Percentiles rank a stretch among this genome's conserved stretches.
These are phyloP conservation scores for Centroberyx gerrardi DNA, from an alignment of 2,797 vertebrate species.

Conservation along the genomic window DNA sequence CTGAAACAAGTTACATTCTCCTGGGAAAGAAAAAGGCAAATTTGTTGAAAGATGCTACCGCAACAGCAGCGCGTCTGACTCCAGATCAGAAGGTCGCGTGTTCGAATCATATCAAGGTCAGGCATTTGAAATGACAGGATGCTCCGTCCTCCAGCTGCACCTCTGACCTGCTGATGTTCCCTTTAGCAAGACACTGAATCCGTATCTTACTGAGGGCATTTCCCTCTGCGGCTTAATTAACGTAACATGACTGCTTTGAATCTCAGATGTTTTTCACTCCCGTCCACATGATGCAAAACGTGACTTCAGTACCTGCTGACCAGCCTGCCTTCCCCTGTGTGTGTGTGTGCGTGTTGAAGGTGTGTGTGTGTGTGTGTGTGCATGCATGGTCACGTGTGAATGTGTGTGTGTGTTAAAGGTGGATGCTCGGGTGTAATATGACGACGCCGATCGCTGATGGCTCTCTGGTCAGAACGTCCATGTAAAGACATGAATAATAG, in stretches of 20 bases:
- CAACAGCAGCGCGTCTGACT: too few relatives aligned
- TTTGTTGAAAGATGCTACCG: too few relatives aligned
- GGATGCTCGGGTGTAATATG: conserved; percentile 61
- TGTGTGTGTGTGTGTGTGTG: conserved; percentile 17
- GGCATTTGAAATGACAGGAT: too few relatives aligned
- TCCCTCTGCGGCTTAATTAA: neutral
- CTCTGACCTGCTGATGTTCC: neutral
- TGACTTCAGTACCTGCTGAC: conserved; percentile 18
- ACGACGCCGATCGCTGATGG: conserved; percentile 58
- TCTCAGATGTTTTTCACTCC: conserved; percentile 5
- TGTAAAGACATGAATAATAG: conserved; percentile 71
- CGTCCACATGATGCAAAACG: conserved; percentile 25
- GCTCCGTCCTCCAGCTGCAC: too few relatives aligned
- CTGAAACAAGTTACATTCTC: too few relatives aligned
- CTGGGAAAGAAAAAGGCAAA: too few relatives aligned
- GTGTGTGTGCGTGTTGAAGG: conserved; percentile 37
- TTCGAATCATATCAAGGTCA: too few relatives aligned
- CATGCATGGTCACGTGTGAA: conserved; percentile 1
- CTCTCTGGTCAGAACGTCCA: conserved; percentile 54
- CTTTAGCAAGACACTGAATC: neutral
- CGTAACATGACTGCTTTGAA: conserved; percentile 16
- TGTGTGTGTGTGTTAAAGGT: conserved; percentile 27
- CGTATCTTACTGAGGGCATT: neutral
- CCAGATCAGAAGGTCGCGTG: too few relatives aligned
- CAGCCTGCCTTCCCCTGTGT: neutral